phyloP scores from a whole-genome alignment of 2,113 vertebrate genomes.

The Pionites leucogaster region DNA sequence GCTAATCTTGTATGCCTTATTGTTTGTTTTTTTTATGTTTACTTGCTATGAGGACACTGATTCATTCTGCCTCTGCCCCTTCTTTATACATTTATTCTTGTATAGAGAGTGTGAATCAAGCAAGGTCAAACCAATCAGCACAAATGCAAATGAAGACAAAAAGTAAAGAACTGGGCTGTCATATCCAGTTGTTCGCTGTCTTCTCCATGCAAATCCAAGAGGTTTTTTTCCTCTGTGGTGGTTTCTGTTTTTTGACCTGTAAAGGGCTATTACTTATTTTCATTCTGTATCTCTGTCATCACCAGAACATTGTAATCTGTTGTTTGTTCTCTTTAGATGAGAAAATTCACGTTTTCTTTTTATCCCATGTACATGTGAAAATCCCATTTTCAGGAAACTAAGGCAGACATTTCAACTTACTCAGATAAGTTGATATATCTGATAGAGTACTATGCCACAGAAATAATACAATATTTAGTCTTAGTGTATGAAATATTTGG shows the following conservation, averaged over 20 bases:
- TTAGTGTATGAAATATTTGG: neutral
- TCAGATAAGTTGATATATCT: neutral
- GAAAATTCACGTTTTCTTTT: neutral
- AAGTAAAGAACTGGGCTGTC: neutral
- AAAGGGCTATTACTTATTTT: neutral
- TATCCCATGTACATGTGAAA: neutral
- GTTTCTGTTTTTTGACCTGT: neutral
- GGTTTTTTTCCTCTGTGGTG: neutral
- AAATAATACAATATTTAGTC: neutral
- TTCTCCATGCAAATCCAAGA: neutral
- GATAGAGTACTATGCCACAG: neutral
- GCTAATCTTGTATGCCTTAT: neutral
- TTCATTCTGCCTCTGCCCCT: neutral
- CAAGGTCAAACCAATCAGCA: constrained; percentile 48
- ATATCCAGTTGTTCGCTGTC: neutral
- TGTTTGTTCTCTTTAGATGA: neutral
- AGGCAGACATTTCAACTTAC: neutral
- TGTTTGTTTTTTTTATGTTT: neutral
- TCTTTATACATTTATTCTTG: neutral
- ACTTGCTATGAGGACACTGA: neutral
- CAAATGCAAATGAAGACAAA: constrained; percentile 36
- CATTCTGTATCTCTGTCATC: neutral
- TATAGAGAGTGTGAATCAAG: neutral
- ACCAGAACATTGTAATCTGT: neutral
- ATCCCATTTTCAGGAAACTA: neutral